Evolutionary conservation across 2,113 vertebrate species (phyloP).

Genomic region (Cyanoderma ruficeps): DNA sequence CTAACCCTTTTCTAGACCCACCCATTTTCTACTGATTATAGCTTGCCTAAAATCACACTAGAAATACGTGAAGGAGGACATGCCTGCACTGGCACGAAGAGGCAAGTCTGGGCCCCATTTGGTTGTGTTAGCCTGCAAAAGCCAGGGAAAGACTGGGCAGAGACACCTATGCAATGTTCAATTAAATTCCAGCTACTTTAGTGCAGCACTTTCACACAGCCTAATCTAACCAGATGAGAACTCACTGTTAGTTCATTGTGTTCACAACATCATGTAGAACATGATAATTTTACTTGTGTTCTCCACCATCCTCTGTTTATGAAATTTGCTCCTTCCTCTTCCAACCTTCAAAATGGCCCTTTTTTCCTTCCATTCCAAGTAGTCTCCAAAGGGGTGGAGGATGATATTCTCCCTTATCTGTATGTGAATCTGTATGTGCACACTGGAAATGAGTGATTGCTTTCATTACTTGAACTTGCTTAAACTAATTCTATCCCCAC

Average conservation of each 20-base stretch:
- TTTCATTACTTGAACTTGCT: background rate
- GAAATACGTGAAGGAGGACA: background rate
- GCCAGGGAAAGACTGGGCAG: background rate
- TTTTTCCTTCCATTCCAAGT: background rate
- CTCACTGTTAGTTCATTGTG: background rate
- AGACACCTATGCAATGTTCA: background rate
- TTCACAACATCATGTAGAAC: background rate
- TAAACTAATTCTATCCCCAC: background rate
- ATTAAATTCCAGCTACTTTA: background rate
- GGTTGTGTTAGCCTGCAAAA: background rate
- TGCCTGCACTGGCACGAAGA: background rate
- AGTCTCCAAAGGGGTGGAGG: background rate
- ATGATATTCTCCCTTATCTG: background rate
- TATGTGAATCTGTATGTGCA: background rate
- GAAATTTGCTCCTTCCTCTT: background rate
- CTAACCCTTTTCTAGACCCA: background rate
- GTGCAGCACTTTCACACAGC: background rate
- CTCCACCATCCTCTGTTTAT: background rate
- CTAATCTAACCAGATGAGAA: background rate
- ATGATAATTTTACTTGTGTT: rapidly evolving
- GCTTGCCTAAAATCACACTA: background rate
- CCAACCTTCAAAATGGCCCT: background rate
- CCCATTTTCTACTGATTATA: constrained; percentile 3
- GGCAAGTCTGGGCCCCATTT: background rate
- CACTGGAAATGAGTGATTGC: background rate